Evolutionary conservation across 1,140 invertebrate species (phyloP), one percentile per base, ranked within the genome.

Genomic region (Dreissena polymorpha): DNA sequence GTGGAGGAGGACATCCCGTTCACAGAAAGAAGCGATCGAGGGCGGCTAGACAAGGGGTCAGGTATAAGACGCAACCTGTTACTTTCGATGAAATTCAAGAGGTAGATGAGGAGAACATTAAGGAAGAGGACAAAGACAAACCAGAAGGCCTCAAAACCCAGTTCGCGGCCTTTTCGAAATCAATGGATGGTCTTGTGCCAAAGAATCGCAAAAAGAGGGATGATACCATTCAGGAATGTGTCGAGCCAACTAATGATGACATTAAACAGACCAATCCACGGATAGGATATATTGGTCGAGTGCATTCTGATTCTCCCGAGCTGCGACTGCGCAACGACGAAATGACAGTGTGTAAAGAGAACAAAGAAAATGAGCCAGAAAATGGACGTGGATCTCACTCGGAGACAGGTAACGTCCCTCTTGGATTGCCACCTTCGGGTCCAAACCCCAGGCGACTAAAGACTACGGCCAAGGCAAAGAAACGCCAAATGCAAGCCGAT

Each of bases 11-110:
- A 83, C 81, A 50, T 84, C 85, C 85, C 23, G 83, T 39, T 64
- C 73, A 85, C 57, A 87, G 86, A 69, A 88, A 86, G 67, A 85
- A 83, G 68, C 53, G 81, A 10, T 82, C 85, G 27, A 85, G 83
- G 51, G 82, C 82, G 1, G 86, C 83, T 23, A 81, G 90, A 27
- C 85, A 90, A 83, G 86, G 89, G 73, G 90, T 91, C 7, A 91
- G 96, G 63, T 95, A 95, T 88, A 94, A 95, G 86, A 96, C 96
- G 10, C 95, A 95, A 89, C 96, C 95, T 0, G 95, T 96, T 75
- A 96, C 96, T 23, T 96, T 96, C 91, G 95, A 95, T 71, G 96
- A 96, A 93, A 96, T 96, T 85, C 95, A 96, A 93, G 96, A 96
- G 75, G 89, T 93, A 39, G 90, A 92, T 85, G 89, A 91, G 85